phyloP scores from a whole-genome alignment of 2,113 vertebrate species.

The Leuciscus idus region DNA sequence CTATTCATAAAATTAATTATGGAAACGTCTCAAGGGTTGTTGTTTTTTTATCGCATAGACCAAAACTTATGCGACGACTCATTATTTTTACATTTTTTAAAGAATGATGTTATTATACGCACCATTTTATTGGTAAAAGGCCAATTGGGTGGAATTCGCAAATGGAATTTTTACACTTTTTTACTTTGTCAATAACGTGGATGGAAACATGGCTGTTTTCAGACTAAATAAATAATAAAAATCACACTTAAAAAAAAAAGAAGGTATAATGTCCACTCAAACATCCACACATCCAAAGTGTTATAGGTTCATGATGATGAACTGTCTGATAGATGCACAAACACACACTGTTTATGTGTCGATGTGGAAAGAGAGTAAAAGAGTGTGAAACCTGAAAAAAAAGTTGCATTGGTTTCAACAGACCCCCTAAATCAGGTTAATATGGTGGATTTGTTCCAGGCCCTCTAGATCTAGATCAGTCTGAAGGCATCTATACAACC shows the following conservation, averaged over 20 bases:
- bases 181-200: background rate
- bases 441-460: conserved; percentile 60
- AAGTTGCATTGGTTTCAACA: background rate
- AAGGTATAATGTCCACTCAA: background rate
- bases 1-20: background rate
- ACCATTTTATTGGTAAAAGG: background rate
- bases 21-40: background rate
- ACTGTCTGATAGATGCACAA: background rate
- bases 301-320: background rate
- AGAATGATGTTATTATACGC: background rate
- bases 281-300: conserved; percentile 16
- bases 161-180: background rate
- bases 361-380: conserved; percentile 10
- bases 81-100: no score
- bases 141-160: background rate
- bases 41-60: background rate
- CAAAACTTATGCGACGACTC: background rate
- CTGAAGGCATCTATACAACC: conserved; percentile 63
- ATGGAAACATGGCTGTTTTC: background rate
- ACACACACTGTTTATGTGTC: background rate
- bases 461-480: conserved; percentile 34
- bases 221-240: background rate
- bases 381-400: conserved; percentile 3
- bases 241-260: background rate
- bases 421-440: conserved; percentile 57